Evolutionary conservation across 2,113 vertebrate species (phyloP), one percentile per base, ranked within the genome.

Genomic region (Cheirogaleus medius): DNA sequence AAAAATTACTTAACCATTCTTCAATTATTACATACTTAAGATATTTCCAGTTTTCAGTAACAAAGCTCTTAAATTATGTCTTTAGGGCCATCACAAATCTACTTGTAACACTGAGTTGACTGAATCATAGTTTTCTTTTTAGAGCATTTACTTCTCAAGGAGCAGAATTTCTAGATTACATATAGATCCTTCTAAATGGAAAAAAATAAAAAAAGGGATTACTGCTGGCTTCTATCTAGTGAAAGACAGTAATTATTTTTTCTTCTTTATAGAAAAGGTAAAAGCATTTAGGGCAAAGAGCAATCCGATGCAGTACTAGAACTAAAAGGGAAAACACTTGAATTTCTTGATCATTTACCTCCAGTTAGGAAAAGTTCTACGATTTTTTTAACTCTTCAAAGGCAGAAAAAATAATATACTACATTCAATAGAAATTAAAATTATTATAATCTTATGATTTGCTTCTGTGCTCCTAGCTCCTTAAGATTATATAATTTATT

Each of bases 211-310:
- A 81, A n/a, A 4, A 44, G 60, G 66, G 6, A 85, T 74, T 91
- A 39, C 32, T 47, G 12, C n/a, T 52, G 86, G 18, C 17, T 83
- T 20, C 39, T 73, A n/a, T 25, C 34, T 77, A 42, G 34, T 81
- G 47, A 77, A 58, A 68, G 29, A n/a, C 39, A 68, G 11, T 52
- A 74, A 7, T 39, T 88, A 66, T 25, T 32, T 97, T 74, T 32
- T 83, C 60, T 93, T 92, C 81, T 92, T 94, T 68, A 20, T 27
- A 94, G 71, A n/a, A 25, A 91, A 91, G 74, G 78, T 6, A 85
- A 87, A 93, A 90, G 68, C 1, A 39, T 90, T 69, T 37, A 39
- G 11, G n/a, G 42, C 8, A 90, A 96, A 93, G 89, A 66, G 10
- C 37, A 66, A 91, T 68, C 39, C 34, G 71, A n/a, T 42, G 23